A percentile compares a stretch with the other conserved stretches of the same genome.
Conservation (phyloP, 2,797 vertebrate genomes). For the Diplodus sargus region DNA sequence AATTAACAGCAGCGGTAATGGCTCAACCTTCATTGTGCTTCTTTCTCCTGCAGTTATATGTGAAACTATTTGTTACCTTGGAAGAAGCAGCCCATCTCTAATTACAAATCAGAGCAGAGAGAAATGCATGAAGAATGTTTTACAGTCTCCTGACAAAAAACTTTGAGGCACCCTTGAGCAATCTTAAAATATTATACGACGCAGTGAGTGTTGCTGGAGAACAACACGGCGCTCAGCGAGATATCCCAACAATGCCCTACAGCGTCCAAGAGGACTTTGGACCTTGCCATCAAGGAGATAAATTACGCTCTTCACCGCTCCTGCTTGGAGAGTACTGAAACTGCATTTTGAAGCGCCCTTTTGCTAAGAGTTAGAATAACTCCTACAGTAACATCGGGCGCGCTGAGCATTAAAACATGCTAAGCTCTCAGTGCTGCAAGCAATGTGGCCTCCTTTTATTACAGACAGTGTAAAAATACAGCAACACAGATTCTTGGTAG, state of each 20-base stretch:
- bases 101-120: not conserved
- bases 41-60: constrained; percentile 20
- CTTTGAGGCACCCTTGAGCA: constrained; percentile 18
- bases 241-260: not conserved
- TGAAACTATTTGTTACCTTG: constrained; percentile 27
- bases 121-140: constrained; percentile 28
- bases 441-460: constrained; percentile 13
- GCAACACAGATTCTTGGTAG: constrained; percentile 4
- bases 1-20: not conserved
- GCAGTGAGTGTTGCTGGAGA: constrained; percentile 9
- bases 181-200: constrained; percentile 19
- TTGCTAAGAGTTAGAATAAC: constrained; percentile 26
- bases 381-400: not conserved
- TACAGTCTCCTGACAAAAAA: constrained; percentile 16
- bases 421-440: constrained; percentile 12
- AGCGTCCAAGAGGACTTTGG: constrained; percentile 36
- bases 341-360: constrained; percentile 43
- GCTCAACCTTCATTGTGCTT: constrained; percentile 14
- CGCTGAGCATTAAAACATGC: constrained; percentile 34
- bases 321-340: constrained; percentile 29
- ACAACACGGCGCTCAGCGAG: not conserved
- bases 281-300: constrained; percentile 43
- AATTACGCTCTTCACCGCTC: constrained; percentile 34
- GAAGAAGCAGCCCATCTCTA: constrained; percentile 28
- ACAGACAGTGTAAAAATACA: constrained; percentile 33